These are phyloP conservation scores for Scotopteryx bipunctaria DNA, from an alignment of 2,888 invertebrate genomes.

Conservation along the genomic window DNA sequence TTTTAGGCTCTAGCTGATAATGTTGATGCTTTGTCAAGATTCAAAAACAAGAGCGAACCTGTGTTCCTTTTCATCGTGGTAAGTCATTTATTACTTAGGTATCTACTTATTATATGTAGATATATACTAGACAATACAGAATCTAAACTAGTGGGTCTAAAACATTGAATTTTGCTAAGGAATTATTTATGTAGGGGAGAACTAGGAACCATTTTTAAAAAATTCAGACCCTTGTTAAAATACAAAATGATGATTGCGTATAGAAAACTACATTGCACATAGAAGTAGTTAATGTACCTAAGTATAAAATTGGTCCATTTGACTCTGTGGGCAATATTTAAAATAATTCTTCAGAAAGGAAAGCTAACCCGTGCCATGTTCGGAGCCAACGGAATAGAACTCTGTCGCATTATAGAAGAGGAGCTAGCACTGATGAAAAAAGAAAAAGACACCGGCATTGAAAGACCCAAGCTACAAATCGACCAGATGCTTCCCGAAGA, in stretches of 20 bases:
- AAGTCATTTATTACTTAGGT: too few species aligned
- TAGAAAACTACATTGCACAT: too few species aligned
- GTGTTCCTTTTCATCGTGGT: constrained; percentile 86
- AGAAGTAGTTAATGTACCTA: too few species aligned
- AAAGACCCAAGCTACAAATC: constrained; percentile 53
- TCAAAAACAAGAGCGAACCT: constrained; percentile 86
- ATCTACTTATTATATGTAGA: neutral
- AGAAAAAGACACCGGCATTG: constrained; percentile 49
- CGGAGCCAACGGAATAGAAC: constrained; percentile 76
- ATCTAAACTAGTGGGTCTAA: too few species aligned
- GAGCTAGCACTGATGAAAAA: constrained; percentile 49
- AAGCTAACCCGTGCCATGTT: constrained; percentile 77
- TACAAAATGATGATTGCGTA: too few species aligned
- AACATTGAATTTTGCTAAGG: too few species aligned
- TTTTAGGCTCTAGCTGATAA: constrained; percentile 82
- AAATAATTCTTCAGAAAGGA: constrained; percentile 54
- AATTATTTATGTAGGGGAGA: too few species aligned
- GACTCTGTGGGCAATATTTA: too few species aligned
- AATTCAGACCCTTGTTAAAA: too few species aligned
- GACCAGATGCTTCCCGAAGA: constrained; percentile 77
- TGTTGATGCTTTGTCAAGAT: constrained; percentile 83
- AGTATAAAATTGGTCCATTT: too few species aligned
- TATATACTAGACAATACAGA: neutral
- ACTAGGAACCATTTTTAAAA: too few species aligned
- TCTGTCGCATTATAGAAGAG: constrained; percentile 67